These are phyloP conservation scores for Heliconius erato DNA, from an alignment of 2,888 invertebrate species.

Conservation along the genomic window DNA sequence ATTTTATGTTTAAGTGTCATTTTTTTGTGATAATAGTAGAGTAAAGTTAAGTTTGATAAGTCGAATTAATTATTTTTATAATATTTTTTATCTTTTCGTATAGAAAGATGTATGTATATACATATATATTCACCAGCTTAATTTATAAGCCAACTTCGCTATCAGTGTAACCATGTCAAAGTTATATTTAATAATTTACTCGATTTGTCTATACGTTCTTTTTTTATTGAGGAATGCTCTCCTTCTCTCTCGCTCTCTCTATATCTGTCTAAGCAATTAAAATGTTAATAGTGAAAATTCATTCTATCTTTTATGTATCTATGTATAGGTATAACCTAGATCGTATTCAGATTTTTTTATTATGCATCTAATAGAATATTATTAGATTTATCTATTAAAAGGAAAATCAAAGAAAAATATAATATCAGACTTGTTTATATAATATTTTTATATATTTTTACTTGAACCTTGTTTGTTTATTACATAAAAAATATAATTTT, in stretches of 20 bases:
- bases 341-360: too few relatives aligned
- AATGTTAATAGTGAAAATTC: too few relatives aligned
- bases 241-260: too few relatives aligned
- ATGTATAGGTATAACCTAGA: too few relatives aligned
- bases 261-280: too few relatives aligned
- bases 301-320: too few relatives aligned
- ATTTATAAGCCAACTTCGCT: slow-evolving; percentile 47
- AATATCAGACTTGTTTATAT: background rate
- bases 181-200: slow-evolving; percentile 18
- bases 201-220: slow-evolving; percentile 17
- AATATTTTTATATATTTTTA: background rate
- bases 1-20: slow-evolving; percentile 41
- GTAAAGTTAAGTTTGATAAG: slow-evolving; percentile 60
- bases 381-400: background rate
- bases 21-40: slow-evolving; percentile 36
- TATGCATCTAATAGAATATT: background rate
- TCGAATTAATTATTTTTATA: slow-evolving; percentile 55
- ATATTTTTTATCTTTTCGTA: slow-evolving; percentile 43
- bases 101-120: background rate
- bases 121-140: slow-evolving; percentile 30
- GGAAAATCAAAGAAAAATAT: background rate
- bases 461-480: background rate
- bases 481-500: background rate
- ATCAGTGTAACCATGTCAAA: slow-evolving; percentile 48
- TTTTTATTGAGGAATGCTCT: background rate